Evolutionary conservation across 2,888 invertebrate species (phyloP), one percentile per base, ranked within the genome.

Genomic region (Danaus chrysippus): DNA sequence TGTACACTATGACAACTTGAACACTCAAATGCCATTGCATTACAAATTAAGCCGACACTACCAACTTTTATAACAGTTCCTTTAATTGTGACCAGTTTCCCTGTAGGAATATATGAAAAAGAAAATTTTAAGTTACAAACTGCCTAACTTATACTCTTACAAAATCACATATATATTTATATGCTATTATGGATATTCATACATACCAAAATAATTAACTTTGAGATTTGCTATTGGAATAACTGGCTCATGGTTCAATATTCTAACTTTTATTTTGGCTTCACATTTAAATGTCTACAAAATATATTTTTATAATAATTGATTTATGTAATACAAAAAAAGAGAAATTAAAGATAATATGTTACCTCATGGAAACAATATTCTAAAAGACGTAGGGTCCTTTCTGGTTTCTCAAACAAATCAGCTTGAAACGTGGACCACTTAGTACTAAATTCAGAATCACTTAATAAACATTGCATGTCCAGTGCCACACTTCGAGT

Each of bases 61-160:
- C 96, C 94, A 3, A 96, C 95, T 78, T 95, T 92, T 65, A 96
- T 95, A 0, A 98, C 96, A 52, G 96, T 96, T 0, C 98, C 98
- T 76, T 95, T 93, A 3, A 98, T 92, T 34, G 95, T 93, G 23
- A 97, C 94, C 68, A 98, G 79, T 83, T 95, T 95, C 6, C 94
- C 95, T 94, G 74, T 64, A 83, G 78, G 15, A 13, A 10, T 34
- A 34, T 42, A 63, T 49, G 9, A 15, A 12, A 53, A 41, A 43
- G 15, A 12, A 55, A 54, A 41, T 46, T 44, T 8, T 56, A n/a
- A 34, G 19, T 46, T 10, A 9, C 12, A 58, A 63, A 56, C 71
- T 55, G 62, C 59, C 9, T 42, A 13, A 13, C 19, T 58, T 53
- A 53, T 13, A 52, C 52, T 59, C n/a, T 54, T 15, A 12, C 53